These are phyloP conservation scores for Corythucha ciliata DNA, from an alignment of 2,888 invertebrate species.

Conservation along the genomic window DNA sequence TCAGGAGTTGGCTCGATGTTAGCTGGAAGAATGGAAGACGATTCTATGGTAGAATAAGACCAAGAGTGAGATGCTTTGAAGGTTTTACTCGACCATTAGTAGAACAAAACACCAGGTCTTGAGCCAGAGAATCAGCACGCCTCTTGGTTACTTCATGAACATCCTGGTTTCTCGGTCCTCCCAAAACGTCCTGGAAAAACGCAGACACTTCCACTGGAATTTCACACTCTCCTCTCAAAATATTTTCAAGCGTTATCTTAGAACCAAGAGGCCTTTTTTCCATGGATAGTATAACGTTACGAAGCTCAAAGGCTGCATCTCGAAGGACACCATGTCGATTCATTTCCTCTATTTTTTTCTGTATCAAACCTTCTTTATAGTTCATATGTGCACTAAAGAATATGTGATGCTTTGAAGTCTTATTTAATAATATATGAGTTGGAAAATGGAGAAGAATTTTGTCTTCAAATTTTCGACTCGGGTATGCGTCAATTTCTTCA, in stretches of 20 bases:
- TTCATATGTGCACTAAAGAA: neutral
- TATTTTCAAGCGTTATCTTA: neutral
- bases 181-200: neutral
- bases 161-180: neutral
- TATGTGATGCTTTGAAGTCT: neutral
- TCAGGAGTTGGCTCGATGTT: no score
- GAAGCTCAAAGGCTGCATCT: neutral
- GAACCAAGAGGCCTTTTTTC: neutral
- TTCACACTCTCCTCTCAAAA: neutral
- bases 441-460: neutral
- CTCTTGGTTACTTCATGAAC: neutral
- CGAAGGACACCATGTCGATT: neutral
- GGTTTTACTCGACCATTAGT: slow-evolving; percentile 21
- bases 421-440: neutral
- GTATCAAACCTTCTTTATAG: neutral
- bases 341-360: neutral
- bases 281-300: neutral
- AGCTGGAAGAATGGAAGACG: no score
- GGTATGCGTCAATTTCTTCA: slow-evolving; percentile 1
- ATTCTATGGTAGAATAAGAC: no score
- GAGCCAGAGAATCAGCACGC: neutral
- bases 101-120: neutral
- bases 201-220: neutral
- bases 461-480: neutral
- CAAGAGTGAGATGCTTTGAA: neutral